These are phyloP conservation scores for Caenorhabditis latens DNA, from an alignment of 1,140 invertebrate genomes.

Conservation along the genomic window DNA sequence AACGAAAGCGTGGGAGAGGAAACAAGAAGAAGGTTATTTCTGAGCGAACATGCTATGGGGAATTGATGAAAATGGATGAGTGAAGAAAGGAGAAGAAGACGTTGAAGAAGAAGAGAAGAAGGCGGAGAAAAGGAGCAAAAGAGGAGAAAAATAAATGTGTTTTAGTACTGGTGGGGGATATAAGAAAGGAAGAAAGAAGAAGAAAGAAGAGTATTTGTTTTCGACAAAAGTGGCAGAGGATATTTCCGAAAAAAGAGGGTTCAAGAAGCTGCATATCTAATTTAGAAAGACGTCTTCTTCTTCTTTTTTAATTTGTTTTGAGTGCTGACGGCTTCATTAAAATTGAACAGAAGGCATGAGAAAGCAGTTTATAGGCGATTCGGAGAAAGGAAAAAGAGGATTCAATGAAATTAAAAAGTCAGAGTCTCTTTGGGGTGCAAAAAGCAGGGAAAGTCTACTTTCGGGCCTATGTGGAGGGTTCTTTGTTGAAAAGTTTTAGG, in stretches of 20 bases:
- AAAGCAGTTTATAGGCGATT: background rate
- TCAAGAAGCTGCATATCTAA: constrained; percentile 38
- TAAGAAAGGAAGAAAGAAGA: background rate
- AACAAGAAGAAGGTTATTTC: constrained; percentile 33
- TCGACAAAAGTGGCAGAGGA: background rate
- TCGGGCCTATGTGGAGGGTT: too few species aligned
- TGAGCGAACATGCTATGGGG: constrained; percentile 27
- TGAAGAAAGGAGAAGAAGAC: background rate
- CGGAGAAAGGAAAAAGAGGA: background rate
- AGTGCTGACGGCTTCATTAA: constrained; percentile 11
- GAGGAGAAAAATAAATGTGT: constrained; percentile 1
- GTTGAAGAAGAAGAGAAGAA: constrained; percentile 2
- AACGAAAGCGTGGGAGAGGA: background rate
- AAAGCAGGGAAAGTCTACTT: too few species aligned
- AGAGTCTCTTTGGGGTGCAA: too few species aligned
- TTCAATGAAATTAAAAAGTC: too few species aligned
- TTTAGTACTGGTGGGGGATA: constrained; percentile 12
- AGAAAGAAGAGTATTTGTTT: constrained; percentile 42
- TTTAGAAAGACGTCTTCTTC: constrained; percentile 3
- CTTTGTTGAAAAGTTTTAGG: too few species aligned
- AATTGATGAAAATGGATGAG: constrained; percentile 54
- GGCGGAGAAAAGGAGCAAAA: background rate
- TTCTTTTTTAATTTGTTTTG: background rate
- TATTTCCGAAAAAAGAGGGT: background rate
- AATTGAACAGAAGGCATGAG: background rate